These are phyloP conservation scores for Piaya cayana DNA, from an alignment of 2,113 vertebrate species.

Conservation along the genomic window DNA sequence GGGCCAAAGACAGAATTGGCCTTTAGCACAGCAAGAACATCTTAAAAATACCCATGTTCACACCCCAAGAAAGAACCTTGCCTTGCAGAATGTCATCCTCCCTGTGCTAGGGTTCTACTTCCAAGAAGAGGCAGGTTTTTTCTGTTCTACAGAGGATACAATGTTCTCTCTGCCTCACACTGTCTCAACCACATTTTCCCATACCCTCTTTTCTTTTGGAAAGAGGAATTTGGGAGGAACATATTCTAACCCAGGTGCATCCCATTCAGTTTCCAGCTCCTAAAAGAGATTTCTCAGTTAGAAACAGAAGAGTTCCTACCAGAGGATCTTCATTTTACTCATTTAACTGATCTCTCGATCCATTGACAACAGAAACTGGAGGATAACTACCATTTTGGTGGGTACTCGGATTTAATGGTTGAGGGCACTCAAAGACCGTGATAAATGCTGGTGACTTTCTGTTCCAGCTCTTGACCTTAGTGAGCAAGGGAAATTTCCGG, in stretches of 20 bases:
- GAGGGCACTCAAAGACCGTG: fast-evolving
- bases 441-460: neutral
- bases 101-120: neutral
- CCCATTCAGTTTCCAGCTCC: neutral
- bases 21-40: neutral
- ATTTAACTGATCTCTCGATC: neutral
- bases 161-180: neutral
- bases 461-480: neutral
- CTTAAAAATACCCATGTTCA: neutral
- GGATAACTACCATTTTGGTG: neutral
- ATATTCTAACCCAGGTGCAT: neutral
- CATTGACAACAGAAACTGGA: neutral
- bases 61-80: neutral
- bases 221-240: neutral
- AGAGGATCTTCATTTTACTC: neutral
- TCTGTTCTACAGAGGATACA: neutral
- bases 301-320: neutral
- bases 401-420: neutral
- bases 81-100: neutral
- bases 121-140: neutral
- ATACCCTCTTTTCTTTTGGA: neutral
- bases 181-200: neutral
- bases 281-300: neutral
- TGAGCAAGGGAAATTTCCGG: neutral
- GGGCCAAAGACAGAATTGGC: neutral